phyloP scores from a whole-genome alignment of 2,888 invertebrate genomes.

The Heterodera filipjevi region DNA sequence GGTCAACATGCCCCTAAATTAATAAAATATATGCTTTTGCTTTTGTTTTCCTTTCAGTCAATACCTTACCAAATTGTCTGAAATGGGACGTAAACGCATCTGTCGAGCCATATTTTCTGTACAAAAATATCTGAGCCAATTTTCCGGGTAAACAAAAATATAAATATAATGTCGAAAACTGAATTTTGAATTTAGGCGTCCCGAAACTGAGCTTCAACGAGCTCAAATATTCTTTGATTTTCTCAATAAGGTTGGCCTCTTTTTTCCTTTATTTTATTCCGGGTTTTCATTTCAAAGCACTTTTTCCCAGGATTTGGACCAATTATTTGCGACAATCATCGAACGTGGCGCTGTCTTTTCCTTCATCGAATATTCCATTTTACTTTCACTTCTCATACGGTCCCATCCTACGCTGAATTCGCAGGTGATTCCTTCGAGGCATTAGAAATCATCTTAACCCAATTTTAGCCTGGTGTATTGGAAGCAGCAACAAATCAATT shows the following conservation, averaged over 20 bases:
- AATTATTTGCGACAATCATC: constrained; percentile 66
- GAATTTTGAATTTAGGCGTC: constrained; percentile 46
- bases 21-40: constrained; percentile 11
- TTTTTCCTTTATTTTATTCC: constrained; percentile 9
- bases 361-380: constrained; percentile 77
- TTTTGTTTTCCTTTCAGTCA: constrained; percentile 75
- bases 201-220: constrained; percentile 78
- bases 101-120: constrained; percentile 82
- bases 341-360: constrained; percentile 79
- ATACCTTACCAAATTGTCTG: constrained; percentile 79
- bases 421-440: constrained; percentile 41
- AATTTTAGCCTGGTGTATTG: constrained; percentile 21
- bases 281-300: too few relatives aligned
- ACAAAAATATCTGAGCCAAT: constrained; percentile 80
- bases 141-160: constrained; percentile 71
- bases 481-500: constrained; percentile 23
- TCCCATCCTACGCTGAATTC: constrained; percentile 68
- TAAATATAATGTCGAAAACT: background rate
- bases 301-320: constrained; percentile 54
- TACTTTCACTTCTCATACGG: constrained; percentile 77
- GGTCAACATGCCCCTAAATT: constrained; percentile 46
- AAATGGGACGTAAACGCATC: constrained; percentile 77
- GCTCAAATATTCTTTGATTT: constrained; percentile 87
- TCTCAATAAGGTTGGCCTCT: constrained; percentile 71
- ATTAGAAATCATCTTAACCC: background rate